Evolutionary conservation across 2,888 invertebrate species (phyloP).

Genomic region (Cheilosia urbana): DNA sequence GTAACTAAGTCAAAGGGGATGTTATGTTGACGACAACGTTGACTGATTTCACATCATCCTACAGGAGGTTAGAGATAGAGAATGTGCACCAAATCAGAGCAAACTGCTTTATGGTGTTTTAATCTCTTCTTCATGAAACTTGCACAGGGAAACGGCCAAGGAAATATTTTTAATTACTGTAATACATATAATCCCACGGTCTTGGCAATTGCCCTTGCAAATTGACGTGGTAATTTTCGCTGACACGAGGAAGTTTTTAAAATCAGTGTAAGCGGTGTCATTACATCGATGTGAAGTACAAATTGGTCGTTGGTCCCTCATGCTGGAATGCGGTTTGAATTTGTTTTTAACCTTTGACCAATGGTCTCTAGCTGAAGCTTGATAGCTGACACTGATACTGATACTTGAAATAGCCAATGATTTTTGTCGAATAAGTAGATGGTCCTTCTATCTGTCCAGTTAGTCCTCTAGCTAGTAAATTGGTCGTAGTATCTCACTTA

Average conservation of each 20-base stretch:
- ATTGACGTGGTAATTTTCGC: background rate
- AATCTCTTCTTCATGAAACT: slow-evolving; percentile 40
- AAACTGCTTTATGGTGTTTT: slow-evolving; percentile 64
- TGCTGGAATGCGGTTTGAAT: no score
- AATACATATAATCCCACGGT: slow-evolving; percentile 3
- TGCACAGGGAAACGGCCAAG: slow-evolving; percentile 11
- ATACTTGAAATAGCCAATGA: no score
- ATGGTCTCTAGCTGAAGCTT: no score
- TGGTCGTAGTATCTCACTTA: no score
- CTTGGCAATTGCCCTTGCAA: background rate
- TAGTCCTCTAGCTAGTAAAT: no score
- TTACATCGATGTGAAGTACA: background rate
- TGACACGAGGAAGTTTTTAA: background rate
- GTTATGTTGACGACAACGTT: slow-evolving; percentile 39
- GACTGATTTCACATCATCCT: slow-evolving; percentile 45
- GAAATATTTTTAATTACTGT: background rate
- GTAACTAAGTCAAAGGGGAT: slow-evolving; percentile 63
- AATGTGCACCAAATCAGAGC: slow-evolving; percentile 16
- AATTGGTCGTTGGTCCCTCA: no score
- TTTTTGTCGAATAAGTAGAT: no score
- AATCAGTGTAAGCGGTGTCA: background rate
- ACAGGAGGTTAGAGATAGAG: slow-evolving; percentile 19
- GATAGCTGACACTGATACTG: no score
- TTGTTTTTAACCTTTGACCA: no score
- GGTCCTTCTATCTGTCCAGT: no score